These are phyloP conservation scores for Meliscaeva auricollis DNA, from an alignment of 2,888 invertebrate species.

Conservation along the genomic window DNA sequence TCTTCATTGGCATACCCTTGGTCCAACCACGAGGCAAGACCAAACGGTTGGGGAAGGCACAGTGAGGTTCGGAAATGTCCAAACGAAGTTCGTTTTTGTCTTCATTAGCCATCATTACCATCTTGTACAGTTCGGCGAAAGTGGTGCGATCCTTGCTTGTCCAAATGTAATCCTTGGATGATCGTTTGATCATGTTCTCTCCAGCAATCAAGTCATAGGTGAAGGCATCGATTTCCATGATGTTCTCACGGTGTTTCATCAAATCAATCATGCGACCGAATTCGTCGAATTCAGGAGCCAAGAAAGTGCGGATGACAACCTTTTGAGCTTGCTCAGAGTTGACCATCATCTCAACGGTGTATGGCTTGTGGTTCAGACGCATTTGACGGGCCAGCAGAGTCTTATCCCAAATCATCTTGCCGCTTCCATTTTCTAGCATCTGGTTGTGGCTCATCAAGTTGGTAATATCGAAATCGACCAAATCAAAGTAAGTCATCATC, in stretches of 20 bases:
- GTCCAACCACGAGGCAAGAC: conserved; percentile 89
- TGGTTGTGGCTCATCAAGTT: conserved; percentile 77
- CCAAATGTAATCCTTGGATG: conserved; percentile 77
- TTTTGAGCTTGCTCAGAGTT: conserved; percentile 86
- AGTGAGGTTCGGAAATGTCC: conserved; percentile 86
- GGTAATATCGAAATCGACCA: conserved; percentile 86
- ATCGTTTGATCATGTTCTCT: conserved; percentile 80
- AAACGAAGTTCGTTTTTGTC: conserved; percentile 85
- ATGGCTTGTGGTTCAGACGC: conserved; percentile 88
- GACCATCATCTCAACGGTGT: conserved; percentile 86
- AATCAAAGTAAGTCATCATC: conserved; percentile 88
- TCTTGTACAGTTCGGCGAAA: conserved; percentile 82
- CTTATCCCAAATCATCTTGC: conserved; percentile 77
- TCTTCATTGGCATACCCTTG: conserved; percentile 88
- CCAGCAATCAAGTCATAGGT: conserved; percentile 85
- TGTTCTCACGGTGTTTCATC: conserved; percentile 86
- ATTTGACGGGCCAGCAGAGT: conserved; percentile 86
- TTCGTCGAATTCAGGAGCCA: conserved; percentile 88
- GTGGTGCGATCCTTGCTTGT: conserved; percentile 86
- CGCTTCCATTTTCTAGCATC: conserved; percentile 73
- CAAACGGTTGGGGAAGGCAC: conserved; percentile 89
- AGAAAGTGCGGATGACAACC: conserved; percentile 87
- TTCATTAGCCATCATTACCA: conserved; percentile 85
- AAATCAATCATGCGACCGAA: conserved; percentile 84
- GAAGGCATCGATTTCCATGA: conserved; percentile 87